A percentile compares a stretch with the other conserved stretches of the same genome.
Evolutionary conservation across 2,888 invertebrate species (phyloP).

Genomic region (Drosophila diplacantha): DNA sequence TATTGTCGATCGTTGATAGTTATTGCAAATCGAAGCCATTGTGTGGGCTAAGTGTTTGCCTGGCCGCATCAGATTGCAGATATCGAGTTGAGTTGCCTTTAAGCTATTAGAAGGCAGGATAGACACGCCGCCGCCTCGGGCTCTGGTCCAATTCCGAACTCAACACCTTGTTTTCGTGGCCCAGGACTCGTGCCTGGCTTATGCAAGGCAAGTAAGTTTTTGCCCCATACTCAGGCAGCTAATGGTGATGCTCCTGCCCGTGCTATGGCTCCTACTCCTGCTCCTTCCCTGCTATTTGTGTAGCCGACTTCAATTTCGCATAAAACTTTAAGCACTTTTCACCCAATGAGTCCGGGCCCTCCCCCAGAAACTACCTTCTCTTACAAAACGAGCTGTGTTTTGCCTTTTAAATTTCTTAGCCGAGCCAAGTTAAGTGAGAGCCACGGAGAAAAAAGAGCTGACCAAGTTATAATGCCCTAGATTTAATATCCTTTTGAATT

Average conservation of each 20-base stretch:
- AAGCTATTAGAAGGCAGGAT: constrained; percentile 24
- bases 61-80: constrained; percentile 23
- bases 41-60: constrained; percentile 20
- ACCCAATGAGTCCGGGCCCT: constrained; percentile 40
- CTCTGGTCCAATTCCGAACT: constrained; percentile 44
- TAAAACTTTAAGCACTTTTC: constrained; percentile 65
- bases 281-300: constrained; percentile 35
- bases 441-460: background rate
- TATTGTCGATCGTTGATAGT: constrained; percentile 21
- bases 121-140: constrained; percentile 13
- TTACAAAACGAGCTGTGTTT: constrained; percentile 34
- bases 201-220: constrained; percentile 18
- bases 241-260: background rate
- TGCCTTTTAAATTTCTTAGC: constrained; percentile 62
- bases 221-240: background rate
- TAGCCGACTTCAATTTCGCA: constrained; percentile 58
- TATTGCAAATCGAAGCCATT: constrained; percentile 29
- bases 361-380: constrained; percentile 8
- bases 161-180: constrained; percentile 46
- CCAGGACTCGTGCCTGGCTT: constrained; percentile 6
- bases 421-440: constrained; percentile 8
- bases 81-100: constrained; percentile 17
- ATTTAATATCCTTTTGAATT: background rate
- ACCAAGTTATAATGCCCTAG: background rate
- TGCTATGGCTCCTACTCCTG: background rate